Percentiles rank a stretch among this genome's conserved stretches.
Conservation (phyloP, 2,113 vertebrate genomes). For the Prochilodus magdalenae region DNA sequence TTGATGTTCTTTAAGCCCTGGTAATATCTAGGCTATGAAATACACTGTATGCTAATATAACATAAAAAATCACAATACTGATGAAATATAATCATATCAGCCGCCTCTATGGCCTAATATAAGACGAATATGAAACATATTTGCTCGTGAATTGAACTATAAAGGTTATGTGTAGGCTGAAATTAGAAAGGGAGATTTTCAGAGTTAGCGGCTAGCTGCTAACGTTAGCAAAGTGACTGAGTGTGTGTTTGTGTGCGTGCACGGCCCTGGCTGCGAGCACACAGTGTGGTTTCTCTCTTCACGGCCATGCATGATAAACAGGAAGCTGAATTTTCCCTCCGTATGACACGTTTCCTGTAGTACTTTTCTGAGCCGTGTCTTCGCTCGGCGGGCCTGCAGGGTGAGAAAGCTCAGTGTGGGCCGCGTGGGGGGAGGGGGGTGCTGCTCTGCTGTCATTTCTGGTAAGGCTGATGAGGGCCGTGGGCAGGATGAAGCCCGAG, state of each 20-base stretch:
- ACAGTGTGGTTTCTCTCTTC: conserved; percentile 70
- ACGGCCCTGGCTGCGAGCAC: background rate
- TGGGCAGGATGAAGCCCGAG: conserved; percentile 72
- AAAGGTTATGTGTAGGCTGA: too few species aligned
- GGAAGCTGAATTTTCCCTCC: conserved; percentile 86
- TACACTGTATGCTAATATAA: too few species aligned
- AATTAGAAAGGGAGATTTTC: too few species aligned
- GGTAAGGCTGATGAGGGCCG: conserved; percentile 71
- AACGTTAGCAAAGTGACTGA: too few species aligned
- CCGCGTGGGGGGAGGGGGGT: conserved; percentile 63
- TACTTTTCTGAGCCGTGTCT: conserved; percentile 59
- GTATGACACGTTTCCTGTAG: conserved; percentile 84
- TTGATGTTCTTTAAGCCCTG: too few species aligned
- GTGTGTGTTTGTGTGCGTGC: background rate
- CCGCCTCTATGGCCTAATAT: too few species aligned
- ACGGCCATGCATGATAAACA: conserved; percentile 74
- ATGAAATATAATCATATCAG: too few species aligned
- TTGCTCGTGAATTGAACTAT: too few species aligned
- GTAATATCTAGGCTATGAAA: too few species aligned
- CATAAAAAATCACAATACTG: too few species aligned
- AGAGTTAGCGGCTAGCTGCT: too few species aligned
- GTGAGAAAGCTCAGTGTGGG: conserved; percentile 54
- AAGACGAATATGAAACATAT: too few species aligned
- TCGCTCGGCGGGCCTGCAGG: conserved; percentile 34
- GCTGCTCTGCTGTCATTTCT: conserved; percentile 72